Evolutionary conservation across 37 sponge, comb jelly and placozoan species (phyloP).

Genomic region (Geodia barretti): DNA sequence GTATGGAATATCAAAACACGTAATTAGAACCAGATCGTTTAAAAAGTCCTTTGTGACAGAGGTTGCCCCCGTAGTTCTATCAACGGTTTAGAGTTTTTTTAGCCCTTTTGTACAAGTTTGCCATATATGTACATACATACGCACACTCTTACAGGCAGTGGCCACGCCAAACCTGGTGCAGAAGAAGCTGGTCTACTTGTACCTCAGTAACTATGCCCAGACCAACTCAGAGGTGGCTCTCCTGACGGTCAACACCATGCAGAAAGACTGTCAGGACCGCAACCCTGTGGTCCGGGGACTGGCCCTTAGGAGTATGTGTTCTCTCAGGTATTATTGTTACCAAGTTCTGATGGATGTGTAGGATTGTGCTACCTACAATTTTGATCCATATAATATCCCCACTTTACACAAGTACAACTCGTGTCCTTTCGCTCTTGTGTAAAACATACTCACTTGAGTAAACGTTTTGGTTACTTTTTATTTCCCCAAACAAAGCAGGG

Average conservation of each 20-base stretch:
- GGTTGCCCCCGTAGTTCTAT: too few relatives aligned
- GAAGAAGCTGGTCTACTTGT: constrained; percentile 96
- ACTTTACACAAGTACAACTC: neutral
- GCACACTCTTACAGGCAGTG: constrained; percentile 53
- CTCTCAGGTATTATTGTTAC: constrained; percentile 72
- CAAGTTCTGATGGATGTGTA: neutral
- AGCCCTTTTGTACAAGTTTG: neutral
- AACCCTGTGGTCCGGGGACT: constrained; percentile 90
- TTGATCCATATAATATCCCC: neutral
- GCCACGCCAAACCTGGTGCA: constrained; percentile 87
- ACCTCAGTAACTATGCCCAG: constrained; percentile 90
- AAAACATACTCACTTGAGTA: neutral
- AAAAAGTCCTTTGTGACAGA: too few relatives aligned
- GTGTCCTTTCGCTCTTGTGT: neutral
- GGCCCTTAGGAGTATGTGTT: constrained; percentile 91
- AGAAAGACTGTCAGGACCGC: constrained; percentile 85
- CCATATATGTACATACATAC: neutral
- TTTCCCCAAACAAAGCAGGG: neutral
- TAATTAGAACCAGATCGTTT: too few relatives aligned
- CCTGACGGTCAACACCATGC: constrained; percentile 88
- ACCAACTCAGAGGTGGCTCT: constrained; percentile 88
- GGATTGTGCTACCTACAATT: neutral
- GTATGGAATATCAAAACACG: too few relatives aligned
- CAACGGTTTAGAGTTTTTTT: too few relatives aligned
- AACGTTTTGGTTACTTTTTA: neutral